Evolutionary conservation across 2,113 vertebrate species (phyloP), one percentile per base, ranked within the genome.

Genomic region (Ceratotherium simum): DNA sequence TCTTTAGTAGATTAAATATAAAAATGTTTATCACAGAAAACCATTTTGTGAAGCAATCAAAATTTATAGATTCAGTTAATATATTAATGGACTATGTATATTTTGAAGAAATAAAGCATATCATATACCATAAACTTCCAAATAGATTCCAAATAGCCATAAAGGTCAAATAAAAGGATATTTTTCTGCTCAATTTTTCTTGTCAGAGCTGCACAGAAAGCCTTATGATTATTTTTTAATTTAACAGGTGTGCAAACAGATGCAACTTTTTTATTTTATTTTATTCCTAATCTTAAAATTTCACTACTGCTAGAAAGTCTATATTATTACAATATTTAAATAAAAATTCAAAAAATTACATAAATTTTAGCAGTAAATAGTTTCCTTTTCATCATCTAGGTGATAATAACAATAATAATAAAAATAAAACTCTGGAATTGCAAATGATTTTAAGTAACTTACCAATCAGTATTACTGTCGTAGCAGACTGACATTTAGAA

Each of bases 201-300:
- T 78, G 10, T 92, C 72, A 90, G 16, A 67, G 48, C 31, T 67
- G 20, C n/a, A 96, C 2, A 76, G 69, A 93, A 90, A 95, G 23
- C 36, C 56, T 90, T 21, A 33, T 11, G 20, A 80, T 83, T 83
- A 78, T 78, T 87, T 56, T 48, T 75, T 17, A 42, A 69, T 78
- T 80, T 81, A 88, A 90, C 84, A 96, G 84, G 72, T 94, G 46
- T 81, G 39, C 13, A 76, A 93, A 88, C 90, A 97, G 91, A 80
- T 95, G 46, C 56, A 91, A 92, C 70, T 48, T 95, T 33, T 78
- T 94, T 96, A 65, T 94, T 93, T 75, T 91, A 86, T 39, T 87
- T 94, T 89, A 89, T 80, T 85, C 23, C 42, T 54, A 75, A 42
- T 69, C 13, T 75, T 85, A 86, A 94, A 97, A 92, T 81, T 81